Evolutionary conservation across 2,888 invertebrate species (phyloP).

Genomic region (Thereva unica): DNA sequence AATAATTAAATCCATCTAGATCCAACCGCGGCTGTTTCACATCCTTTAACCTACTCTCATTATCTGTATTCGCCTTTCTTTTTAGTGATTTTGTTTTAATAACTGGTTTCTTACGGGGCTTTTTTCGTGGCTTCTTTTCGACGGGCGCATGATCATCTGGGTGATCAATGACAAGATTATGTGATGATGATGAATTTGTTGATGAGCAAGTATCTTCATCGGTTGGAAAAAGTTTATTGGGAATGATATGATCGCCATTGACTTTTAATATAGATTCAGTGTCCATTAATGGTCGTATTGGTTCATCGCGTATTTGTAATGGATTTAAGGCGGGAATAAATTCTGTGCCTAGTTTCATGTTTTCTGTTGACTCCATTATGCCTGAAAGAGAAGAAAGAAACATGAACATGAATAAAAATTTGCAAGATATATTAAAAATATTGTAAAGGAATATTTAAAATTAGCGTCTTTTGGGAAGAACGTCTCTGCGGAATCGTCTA

Average conservation of each 20-base stretch:
- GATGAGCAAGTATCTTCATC: constrained; percentile 42
- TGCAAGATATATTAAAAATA: not conserved
- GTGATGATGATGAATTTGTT: constrained; percentile 51
- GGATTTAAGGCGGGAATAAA: no score
- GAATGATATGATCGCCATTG: constrained; percentile 24
- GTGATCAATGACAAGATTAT: constrained; percentile 56
- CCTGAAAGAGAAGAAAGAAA: not conserved
- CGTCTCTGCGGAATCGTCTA: no score
- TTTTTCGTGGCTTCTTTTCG: constrained; percentile 6
- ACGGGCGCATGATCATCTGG: constrained; percentile 44
- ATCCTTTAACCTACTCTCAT: not conserved
- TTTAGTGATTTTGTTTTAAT: not conserved
- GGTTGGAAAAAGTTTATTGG: constrained; percentile 30
- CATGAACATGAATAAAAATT: no score
- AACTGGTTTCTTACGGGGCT: not conserved
- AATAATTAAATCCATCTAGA: not conserved
- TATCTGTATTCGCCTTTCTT: constrained; percentile 1
- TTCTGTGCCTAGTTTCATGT: not conserved
- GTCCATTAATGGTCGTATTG: constrained; percentile 4
- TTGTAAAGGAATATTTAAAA: not conserved
- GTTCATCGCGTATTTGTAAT: not conserved
- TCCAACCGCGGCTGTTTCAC: not conserved
- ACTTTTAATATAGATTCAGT: constrained; percentile 17
- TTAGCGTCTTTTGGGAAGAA: no score
- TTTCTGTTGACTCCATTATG: constrained; percentile 14